Percentiles rank a stretch among this genome's conserved stretches.
Conservation (phyloP, 2,888 invertebrate species). For the Drosophila robusta region DNA sequence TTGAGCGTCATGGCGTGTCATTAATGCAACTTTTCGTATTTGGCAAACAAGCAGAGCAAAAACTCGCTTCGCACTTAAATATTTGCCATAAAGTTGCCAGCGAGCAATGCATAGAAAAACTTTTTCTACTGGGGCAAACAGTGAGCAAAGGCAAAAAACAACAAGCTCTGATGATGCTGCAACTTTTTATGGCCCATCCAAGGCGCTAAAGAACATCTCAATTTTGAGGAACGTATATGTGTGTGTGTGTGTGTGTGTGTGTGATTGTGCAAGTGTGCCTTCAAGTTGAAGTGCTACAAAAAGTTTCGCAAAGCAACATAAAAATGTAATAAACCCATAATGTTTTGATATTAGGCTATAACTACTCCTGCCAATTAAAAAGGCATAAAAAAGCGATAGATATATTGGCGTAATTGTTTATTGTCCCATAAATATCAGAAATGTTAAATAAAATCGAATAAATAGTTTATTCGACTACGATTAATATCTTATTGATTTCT, state of each 20-base stretch:
- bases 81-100: conserved; percentile 61
- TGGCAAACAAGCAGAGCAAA: conserved; percentile 32
- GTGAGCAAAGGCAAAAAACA: conserved; percentile 11
- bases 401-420: conserved; percentile 3
- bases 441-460: no score
- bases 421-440: no score
- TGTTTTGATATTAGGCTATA: conserved; percentile 34
- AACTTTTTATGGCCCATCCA: conserved; percentile 60
- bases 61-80: conserved; percentile 60
- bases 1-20: conserved; percentile 53
- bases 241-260: conserved; percentile 3
- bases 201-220: conserved; percentile 59
- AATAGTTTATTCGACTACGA: no score
- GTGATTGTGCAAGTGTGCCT: background rate
- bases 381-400: conserved; percentile 7
- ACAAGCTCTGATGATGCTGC: conserved; percentile 66
- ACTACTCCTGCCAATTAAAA: conserved; percentile 29
- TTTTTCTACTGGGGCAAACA: conserved; percentile 51
- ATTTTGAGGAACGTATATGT: conserved; percentile 35
- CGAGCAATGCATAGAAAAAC: conserved; percentile 57
- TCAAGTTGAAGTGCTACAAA: conserved; percentile 20
- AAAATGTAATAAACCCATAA: conserved; percentile 27
- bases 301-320: conserved; percentile 35
- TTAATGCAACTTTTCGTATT: conserved; percentile 55
- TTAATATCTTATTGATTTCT: no score